Base-by-base conservation (phyloP, 2,113 vertebrate genomes). In the Sterrhoptilus dennistouni region DNA sequence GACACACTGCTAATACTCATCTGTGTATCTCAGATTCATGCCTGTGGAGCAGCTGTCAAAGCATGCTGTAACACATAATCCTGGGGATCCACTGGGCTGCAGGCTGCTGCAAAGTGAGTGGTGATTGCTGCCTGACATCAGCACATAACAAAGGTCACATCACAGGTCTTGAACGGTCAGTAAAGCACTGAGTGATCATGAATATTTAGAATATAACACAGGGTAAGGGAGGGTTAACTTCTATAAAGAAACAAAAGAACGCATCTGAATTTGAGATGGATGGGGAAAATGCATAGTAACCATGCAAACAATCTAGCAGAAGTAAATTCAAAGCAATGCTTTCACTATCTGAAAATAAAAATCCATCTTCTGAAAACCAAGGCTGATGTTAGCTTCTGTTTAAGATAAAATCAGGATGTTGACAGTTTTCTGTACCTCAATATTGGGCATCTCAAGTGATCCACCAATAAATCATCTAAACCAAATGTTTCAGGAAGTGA, bases 91-190 rank as follows among this genome's bases (percentile, higher is more conserved):
- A 70, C 0, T 0, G 36, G 50, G 52, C 57, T 85, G 83, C 83
- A 69, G 80, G 63, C 76, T 88, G 59, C 77, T 79, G 72, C 81
- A 89, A 56, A 87, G 81, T 66, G 57, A 95, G 66, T 42, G 83
- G 72, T 10, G 72, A 92, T 6, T 72, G 87, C 76, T 81, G 72
- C 83, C 81, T 77, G 72, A 86, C 0, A 0, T 38, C n/a, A 90
- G 23, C 5, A 0, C 33, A 59, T 24, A 63, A 83, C 29, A 89
- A 74, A 86, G 76, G 76, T 87, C 79, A 2, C 6, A 57, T 12
- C 50, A 49, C 28, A 50, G 36, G 33, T 53, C 75, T 20, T 64
- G 40, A 94, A 71, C 0, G 2, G 49, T 38, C 66, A 79, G 21
- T 21, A 86, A 52, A 28, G 28, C 77, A 70, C 1, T n/a, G 44